These are phyloP conservation scores for Clamator glandarius DNA, from an alignment of 2,797 vertebrate genomes.

Conservation along the genomic window DNA sequence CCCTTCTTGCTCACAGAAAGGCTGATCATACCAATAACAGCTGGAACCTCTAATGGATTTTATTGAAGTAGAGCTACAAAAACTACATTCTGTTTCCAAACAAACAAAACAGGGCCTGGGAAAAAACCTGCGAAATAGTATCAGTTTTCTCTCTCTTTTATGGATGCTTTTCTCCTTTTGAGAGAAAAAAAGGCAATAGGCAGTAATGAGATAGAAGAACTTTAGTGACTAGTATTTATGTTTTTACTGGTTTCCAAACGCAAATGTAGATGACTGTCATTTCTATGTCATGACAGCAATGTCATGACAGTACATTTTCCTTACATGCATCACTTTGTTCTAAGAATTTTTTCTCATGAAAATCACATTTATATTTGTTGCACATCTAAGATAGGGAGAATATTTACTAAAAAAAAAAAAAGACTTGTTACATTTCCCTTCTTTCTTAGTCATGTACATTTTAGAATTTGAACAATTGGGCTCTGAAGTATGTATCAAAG, in stretches of 20 bases:
- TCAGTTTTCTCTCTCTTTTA: background rate
- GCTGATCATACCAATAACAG: background rate
- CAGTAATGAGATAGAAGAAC: background rate
- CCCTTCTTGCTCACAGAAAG: background rate
- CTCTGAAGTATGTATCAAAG: background rate
- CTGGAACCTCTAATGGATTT: background rate
- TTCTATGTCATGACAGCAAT: background rate
- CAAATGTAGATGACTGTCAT: background rate
- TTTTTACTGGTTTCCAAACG: background rate
- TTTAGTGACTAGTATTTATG: background rate
- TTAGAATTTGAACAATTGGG: background rate
- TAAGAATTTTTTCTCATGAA: background rate
- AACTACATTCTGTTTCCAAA: background rate
- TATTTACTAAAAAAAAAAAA: background rate
- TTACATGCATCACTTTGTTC: background rate
- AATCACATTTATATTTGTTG: background rate
- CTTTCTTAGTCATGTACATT: background rate
- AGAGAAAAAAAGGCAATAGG: background rate
- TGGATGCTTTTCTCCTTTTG: background rate
- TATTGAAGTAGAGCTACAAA: background rate
- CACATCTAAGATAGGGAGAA: background rate
- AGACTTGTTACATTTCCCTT: background rate
- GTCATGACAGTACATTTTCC: background rate
- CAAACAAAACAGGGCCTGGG: background rate
- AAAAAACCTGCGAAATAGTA: background rate